phyloP scores from a whole-genome alignment of 1,140 invertebrate species.

The Nasonia vitripennis region DNA sequence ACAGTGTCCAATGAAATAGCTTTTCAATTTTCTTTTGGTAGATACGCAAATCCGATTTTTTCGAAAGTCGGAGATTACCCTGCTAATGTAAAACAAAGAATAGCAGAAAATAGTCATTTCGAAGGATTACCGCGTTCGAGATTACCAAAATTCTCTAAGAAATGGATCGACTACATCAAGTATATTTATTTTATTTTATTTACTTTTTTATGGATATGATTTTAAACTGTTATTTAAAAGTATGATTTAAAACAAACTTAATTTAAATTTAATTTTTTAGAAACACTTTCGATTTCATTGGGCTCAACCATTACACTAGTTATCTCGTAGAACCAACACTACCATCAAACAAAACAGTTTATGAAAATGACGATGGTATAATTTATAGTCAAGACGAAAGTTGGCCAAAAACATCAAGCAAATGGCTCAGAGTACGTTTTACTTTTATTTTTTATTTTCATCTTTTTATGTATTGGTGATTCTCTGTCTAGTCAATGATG shows the following conservation, averaged over 20 bases:
- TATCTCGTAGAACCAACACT: conserved; percentile 55
- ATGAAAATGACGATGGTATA: conserved; percentile 62
- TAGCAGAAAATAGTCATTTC: conserved; percentile 74
- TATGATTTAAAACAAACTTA: background rate
- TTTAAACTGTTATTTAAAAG: background rate
- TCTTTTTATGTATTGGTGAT: background rate
- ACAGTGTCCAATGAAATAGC: conserved; percentile 48
- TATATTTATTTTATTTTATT: conserved; percentile 43
- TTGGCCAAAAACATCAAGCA: conserved; percentile 63
- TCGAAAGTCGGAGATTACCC: conserved; percentile 79
- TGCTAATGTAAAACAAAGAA: conserved; percentile 72
- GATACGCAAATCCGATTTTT: conserved; percentile 80
- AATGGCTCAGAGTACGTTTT: conserved; percentile 65
- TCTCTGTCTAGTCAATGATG: no score
- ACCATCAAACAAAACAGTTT: conserved; percentile 56
- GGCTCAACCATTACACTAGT: conserved; percentile 78
- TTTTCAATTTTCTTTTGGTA: conserved; percentile 76
- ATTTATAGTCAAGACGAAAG: conserved; percentile 48
- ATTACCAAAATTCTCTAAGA: conserved; percentile 72
- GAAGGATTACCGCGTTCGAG: conserved; percentile 75
- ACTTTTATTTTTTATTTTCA: conserved; percentile 41
- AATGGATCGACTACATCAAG: conserved; percentile 70
- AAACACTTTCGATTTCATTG: conserved; percentile 76
- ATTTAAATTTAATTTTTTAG: conserved; percentile 49
- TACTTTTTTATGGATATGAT: conserved; percentile 3